A percentile compares a stretch with the other conserved stretches of the same genome.
Conservation (phyloP, 2,113 vertebrate genomes). For the Osmerus eperlanus region DNA sequence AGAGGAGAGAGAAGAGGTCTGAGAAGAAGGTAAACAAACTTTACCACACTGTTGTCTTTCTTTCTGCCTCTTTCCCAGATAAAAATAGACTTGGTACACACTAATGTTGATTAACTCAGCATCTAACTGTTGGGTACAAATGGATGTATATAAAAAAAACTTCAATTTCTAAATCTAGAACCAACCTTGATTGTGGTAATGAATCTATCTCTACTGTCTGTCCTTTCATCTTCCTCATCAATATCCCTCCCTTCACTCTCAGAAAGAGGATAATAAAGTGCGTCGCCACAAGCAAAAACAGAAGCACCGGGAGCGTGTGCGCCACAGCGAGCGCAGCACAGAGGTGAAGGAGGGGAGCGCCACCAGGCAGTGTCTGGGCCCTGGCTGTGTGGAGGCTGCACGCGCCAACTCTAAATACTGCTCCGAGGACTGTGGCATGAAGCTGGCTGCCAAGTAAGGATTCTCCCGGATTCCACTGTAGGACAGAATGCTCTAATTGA, state of each 20-base stretch:
- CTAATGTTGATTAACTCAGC: neutral
- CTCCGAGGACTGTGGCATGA: slow-evolving; percentile 90
- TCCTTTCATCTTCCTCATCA: neutral
- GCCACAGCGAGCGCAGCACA: slow-evolving; percentile 78
- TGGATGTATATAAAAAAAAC: too few species aligned
- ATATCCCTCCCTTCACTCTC: neutral
- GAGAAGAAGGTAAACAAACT: slow-evolving; percentile 79
- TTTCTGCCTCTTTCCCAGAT: neutral
- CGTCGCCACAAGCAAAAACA: slow-evolving; percentile 90
- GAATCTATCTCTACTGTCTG: neutral
- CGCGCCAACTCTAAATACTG: slow-evolving; percentile 86
- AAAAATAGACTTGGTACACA: neutral
- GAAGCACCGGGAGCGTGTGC: slow-evolving; percentile 82
- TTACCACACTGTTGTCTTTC: too few species aligned
- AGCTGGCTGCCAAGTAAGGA: slow-evolving; percentile 87
- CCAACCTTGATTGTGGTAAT: too few species aligned
- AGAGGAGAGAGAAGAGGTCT: slow-evolving; percentile 88
- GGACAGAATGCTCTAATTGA: neutral
- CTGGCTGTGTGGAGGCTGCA: slow-evolving; percentile 78
- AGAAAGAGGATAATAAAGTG: slow-evolving; percentile 82
- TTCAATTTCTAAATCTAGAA: too few species aligned
- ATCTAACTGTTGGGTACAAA: too few species aligned
- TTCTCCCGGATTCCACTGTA: neutral
- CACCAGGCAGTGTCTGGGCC: slow-evolving; percentile 85
- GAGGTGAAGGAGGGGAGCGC: slow-evolving; percentile 64